phyloP scores from a whole-genome alignment of 2,113 vertebrate species.

The Spheniscus mendiculus region DNA sequence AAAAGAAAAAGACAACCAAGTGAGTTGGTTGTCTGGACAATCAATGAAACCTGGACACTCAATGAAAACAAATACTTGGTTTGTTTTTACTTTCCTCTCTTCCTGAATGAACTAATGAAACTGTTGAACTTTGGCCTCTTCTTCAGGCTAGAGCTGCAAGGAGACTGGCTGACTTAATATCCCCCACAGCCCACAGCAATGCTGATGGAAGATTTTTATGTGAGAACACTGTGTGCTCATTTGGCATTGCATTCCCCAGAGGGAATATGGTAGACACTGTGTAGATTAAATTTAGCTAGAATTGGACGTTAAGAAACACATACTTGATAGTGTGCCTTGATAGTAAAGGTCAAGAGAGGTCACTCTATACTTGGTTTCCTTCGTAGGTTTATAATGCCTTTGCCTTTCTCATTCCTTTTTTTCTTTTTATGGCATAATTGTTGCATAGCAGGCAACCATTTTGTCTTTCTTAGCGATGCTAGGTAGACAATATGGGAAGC shows the following conservation, averaged over 20 bases:
- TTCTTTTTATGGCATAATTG: neutral
- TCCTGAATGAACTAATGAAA: slow-evolving; percentile 72
- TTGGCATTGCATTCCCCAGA: slow-evolving; percentile 36
- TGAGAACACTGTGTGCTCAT: slow-evolving; percentile 58
- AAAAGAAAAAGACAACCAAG: neutral
- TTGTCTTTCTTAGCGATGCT: neutral
- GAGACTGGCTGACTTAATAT: slow-evolving; percentile 33
- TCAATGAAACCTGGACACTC: slow-evolving; percentile 35
- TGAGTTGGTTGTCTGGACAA: neutral
- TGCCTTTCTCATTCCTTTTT: neutral
- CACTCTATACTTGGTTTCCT: neutral
- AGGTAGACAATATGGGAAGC: neutral
- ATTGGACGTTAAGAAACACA: slow-evolving; percentile 34
- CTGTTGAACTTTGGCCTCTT: slow-evolving; percentile 69
- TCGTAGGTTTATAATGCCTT: neutral
- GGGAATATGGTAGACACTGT: slow-evolving; percentile 7
- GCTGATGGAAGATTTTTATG: slow-evolving; percentile 41
- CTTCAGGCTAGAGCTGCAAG: slow-evolving; percentile 47
- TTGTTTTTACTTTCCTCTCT: slow-evolving; percentile 70
- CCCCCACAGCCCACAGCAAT: slow-evolving; percentile 46
- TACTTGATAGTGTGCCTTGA: slow-evolving; percentile 17
- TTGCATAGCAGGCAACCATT: neutral
- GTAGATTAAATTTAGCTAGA: slow-evolving; percentile 52
- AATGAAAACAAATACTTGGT: slow-evolving; percentile 56
- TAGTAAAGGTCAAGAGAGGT: slow-evolving; percentile 46